Percentiles rank a stretch among this genome's conserved stretches.
phyloP scores from a whole-genome alignment of 2,797 vertebrate genomes.

The Acrossocheilus wenchowensis region DNA sequence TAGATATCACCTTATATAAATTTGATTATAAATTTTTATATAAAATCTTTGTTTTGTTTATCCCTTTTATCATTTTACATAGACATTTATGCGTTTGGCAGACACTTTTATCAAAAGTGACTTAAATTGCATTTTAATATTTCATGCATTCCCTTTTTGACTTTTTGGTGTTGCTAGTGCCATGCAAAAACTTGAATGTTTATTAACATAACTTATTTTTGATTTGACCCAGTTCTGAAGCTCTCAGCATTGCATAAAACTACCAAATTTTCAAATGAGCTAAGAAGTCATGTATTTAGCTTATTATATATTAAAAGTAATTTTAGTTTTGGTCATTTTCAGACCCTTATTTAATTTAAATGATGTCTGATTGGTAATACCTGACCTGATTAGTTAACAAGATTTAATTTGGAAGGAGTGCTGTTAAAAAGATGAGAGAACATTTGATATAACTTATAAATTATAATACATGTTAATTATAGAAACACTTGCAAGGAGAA shows the following conservation, averaged over 20 bases:
- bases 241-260: background rate
- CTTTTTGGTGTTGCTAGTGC: background rate
- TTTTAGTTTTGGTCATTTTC: background rate
- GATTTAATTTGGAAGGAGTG: background rate
- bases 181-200: no score
- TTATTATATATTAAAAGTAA: background rate
- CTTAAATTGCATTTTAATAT: background rate
- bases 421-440: background rate
- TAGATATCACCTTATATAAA: background rate
- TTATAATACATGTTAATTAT: background rate
- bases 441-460: background rate
- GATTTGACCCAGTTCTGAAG: background rate
- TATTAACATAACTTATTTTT: background rate
- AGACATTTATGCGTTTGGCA: background rate
- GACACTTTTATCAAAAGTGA: background rate
- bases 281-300: background rate
- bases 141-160: background rate
- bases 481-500: background rate
- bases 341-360: background rate
- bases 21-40: no score
- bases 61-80: background rate
- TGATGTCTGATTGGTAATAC: no score
- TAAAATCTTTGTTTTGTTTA: background rate
- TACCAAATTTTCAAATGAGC: background rate
- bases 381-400: background rate